Evolutionary conservation across 23 tunicate genomes (phyloP).

Genomic region (Phallusia fumigata): DNA sequence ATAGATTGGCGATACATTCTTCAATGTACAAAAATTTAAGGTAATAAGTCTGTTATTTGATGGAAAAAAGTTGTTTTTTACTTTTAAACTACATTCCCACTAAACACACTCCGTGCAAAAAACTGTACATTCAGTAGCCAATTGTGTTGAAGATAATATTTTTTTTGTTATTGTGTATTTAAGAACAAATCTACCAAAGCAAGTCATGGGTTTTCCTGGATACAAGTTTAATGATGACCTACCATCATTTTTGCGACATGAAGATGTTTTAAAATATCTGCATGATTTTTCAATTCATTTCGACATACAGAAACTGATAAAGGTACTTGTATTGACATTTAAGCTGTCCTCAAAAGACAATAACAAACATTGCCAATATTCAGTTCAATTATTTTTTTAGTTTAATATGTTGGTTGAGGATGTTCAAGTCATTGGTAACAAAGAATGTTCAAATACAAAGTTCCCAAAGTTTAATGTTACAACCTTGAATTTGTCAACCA

Average conservation of each 20-base stretch:
- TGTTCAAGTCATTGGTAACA: conserved; percentile 18
- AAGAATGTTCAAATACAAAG: not conserved
- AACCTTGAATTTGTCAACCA: conserved; percentile 28
- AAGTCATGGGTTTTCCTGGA: conserved; percentile 92
- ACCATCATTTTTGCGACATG: conserved; percentile 70
- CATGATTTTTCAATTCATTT: conserved; percentile 40
- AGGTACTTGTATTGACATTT: conserved; percentile 25
- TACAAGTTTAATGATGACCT: conserved; percentile 50
- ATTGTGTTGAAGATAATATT: too few relatives aligned
- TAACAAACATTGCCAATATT: too few relatives aligned
- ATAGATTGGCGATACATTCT: conserved; percentile 72
- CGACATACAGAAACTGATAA: conserved; percentile 44
- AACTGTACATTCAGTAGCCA: too few relatives aligned
- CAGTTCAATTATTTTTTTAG: conserved; percentile 31
- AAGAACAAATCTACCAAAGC: conserved; percentile 84
- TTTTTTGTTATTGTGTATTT: too few relatives aligned
- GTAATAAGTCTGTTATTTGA: conserved; percentile 25
- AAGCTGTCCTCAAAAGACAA: too few relatives aligned
- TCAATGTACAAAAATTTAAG: conserved; percentile 84
- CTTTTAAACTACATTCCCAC: too few relatives aligned
- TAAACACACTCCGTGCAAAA: too few relatives aligned
- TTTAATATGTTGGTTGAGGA: conserved; percentile 54
- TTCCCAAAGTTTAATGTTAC: conserved; percentile 49
- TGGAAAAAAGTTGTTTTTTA: not conserved
- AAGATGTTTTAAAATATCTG: conserved; percentile 51